These are phyloP conservation scores for Muscicapa striata DNA, from an alignment of 2,797 vertebrate genomes.

Conservation along the genomic window DNA sequence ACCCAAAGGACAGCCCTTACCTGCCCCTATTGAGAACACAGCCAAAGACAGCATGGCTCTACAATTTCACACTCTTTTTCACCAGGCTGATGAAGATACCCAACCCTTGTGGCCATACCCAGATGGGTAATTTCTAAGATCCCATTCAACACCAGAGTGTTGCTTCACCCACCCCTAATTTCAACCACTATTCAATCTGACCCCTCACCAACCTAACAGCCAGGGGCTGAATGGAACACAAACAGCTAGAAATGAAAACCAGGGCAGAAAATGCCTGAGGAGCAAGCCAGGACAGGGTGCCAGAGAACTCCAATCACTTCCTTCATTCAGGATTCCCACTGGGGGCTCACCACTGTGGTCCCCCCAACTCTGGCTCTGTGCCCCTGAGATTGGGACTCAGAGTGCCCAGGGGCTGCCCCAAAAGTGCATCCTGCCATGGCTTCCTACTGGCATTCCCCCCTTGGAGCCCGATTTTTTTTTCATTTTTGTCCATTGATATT, in stretches of 20 bases:
- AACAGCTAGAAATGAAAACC: background rate
- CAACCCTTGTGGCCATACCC: background rate
- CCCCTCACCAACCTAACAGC: background rate
- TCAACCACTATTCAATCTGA: background rate
- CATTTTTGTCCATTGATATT: background rate
- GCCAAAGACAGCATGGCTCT: background rate
- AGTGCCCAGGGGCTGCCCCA: accelerated
- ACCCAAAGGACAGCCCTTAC: background rate
- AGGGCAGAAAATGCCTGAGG: background rate
- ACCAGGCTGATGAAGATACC: background rate
- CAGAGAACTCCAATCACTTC: background rate
- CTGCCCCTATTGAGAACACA: background rate
- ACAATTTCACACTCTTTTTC: background rate
- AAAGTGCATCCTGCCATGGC: background rate
- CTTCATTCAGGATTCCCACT: background rate
- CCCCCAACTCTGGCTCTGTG: accelerated
- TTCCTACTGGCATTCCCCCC: background rate
- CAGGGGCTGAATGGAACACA: background rate
- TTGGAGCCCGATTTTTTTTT: background rate
- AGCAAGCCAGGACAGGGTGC: background rate
- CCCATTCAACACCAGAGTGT: background rate
- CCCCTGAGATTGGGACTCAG: background rate
- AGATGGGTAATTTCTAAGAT: background rate
- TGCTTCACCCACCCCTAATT: background rate
- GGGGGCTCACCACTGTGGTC: background rate